phyloP scores from a whole-genome alignment of 2,797 vertebrate species.

The Mus spretus region DNA sequence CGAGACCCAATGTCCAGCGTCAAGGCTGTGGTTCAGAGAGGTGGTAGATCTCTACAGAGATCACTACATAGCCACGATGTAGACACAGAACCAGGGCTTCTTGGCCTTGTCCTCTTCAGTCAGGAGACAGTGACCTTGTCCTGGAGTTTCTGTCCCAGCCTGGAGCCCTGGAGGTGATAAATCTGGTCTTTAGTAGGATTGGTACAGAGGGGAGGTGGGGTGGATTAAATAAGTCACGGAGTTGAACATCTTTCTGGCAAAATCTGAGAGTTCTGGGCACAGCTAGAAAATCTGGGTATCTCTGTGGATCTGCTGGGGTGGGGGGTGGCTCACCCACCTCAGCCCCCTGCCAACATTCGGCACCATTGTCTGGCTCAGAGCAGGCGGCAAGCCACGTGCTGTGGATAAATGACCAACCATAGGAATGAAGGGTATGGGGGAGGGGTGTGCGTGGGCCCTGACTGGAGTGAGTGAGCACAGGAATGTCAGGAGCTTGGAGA shows the following conservation, averaged over 20 bases:
- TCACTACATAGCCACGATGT: neutral
- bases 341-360: neutral
- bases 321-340: neutral
- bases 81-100: neutral
- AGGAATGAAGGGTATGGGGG: slow-evolving; percentile 12
- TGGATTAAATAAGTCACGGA: neutral
- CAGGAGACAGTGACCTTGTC: neutral
- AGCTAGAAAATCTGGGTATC: neutral
- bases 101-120: neutral
- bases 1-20: neutral
- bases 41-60: neutral
- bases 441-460: neutral
- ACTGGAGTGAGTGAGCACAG: neutral
- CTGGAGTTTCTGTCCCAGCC: neutral
- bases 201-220: neutral
- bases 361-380: neutral
- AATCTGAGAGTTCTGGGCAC: neutral
- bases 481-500: neutral
- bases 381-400: neutral
- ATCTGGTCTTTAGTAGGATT: neutral
- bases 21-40: neutral
- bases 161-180: neutral
- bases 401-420: neutral
- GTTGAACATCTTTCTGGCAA: neutral
- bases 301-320: neutral